Percentiles rank a stretch among this genome's conserved stretches.
These are phyloP conservation scores for Darevskia nairensis DNA, from an alignment of 2,797 vertebrate genomes.

Conservation along the genomic window DNA sequence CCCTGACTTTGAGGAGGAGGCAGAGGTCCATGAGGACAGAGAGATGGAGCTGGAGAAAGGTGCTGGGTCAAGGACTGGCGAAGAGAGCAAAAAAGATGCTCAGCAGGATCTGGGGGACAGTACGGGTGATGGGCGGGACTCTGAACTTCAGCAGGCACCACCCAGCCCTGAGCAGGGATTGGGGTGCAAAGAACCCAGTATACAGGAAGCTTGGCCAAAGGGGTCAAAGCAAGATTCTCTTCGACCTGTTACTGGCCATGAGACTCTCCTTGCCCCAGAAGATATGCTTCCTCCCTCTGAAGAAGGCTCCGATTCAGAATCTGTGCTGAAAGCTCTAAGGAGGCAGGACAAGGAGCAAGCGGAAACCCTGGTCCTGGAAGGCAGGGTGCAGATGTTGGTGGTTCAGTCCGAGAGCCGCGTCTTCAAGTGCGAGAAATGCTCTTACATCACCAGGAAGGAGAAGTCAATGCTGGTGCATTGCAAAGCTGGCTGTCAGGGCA, in stretches of 20 bases:
- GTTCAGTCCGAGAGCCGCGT: conserved; percentile 81
- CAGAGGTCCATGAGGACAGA: conserved; percentile 29
- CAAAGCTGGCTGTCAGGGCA: conserved; percentile 80
- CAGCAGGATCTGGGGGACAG: neutral
- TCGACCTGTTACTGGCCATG: conserved; percentile 29
- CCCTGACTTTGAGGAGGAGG: conserved; percentile 69
- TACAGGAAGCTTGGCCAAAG: conserved; percentile 53
- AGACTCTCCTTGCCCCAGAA: neutral
- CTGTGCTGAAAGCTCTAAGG: conserved; percentile 81
- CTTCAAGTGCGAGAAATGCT: conserved; percentile 85
- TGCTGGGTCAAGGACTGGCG: rapidly evolving
- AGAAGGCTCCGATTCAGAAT: conserved; percentile 70
- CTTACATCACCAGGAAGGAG: conserved; percentile 85
- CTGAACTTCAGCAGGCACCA: neutral
- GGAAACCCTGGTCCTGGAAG: conserved; percentile 89
- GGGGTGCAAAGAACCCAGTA: neutral
- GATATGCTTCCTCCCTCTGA: rapidly evolving
- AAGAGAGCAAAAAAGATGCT: neutral
- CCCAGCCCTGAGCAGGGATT: conserved; percentile 21
- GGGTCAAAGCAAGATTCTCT: conserved; percentile 39
- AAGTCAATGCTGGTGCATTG: conserved; percentile 83
- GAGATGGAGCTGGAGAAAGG: conserved; percentile 45
- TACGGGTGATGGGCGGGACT: neutral
- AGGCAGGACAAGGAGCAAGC: conserved; percentile 92
- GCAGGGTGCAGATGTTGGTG: conserved; percentile 92